Base-by-base conservation (phyloP, 2,113 vertebrate genomes). In the Rhea americana region DNA sequence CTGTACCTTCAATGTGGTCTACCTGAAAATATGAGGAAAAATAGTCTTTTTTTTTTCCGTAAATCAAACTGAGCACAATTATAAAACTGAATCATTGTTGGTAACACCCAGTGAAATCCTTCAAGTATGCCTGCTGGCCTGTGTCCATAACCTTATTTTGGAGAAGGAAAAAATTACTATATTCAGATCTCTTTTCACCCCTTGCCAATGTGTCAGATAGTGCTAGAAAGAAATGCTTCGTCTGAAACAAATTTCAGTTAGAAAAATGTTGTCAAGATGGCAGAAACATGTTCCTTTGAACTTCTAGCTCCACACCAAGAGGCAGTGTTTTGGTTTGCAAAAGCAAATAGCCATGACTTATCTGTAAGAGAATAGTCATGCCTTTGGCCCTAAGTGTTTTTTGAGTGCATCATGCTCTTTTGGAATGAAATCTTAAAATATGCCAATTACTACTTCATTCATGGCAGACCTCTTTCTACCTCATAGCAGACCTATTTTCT, bases 121-220 rank as follows among this genome's bases (percentile, higher is more conserved):
- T 45, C 19, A 13, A 73, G 30, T 47, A 45, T 59, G 25, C 16
- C 55, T 85, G 50, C 66, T 58, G 16, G 18, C 35, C 51, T 45
- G 17, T 0, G 0, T 5, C 35, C 37, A 55, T 25, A 51, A 7
- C 65, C 32, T 85, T 63, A 59, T 65, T 11, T 3, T 62, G 12
- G 24, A 56, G 63, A 80, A 48, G 2, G 63, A 67, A 83, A 25
- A 17, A 67, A 7, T 28, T 15, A 20, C 28, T 43, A 15, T 25
- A 32, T 62, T 84, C 56, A 75, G 66, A 56, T 14, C 73, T 39
- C 37, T 26, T 7, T 65, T 25, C 25, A 28, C 62, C 37, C 6
- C 13, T 74, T 53, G 43, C 12, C 1, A 4, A 55, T 48, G 7
- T 3, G 30, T 21, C 39, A 14, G 8, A 41, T 5, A 61, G 5